Evolutionary conservation across 2,888 invertebrate genomes (phyloP), one percentile per base, ranked within the genome.

Genomic region (Cosmia trapezina): DNA sequence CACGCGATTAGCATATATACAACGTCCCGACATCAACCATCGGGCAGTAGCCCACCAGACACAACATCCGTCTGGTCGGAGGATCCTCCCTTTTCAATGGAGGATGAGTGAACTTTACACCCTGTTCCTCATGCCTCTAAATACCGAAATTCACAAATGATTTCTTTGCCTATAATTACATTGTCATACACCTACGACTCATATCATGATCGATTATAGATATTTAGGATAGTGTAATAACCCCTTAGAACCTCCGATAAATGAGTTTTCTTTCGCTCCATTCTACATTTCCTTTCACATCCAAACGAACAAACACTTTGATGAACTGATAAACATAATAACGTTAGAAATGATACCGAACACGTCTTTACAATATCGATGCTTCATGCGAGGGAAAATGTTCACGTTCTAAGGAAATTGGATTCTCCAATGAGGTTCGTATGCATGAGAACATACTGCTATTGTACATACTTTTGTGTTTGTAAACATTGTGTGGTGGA

Each of bases 381-480:
- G 87, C 85, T 83, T 84, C 84, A 83, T 86, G 84, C 88, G 86
- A 90, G 87, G 89, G 87, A 92, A 91, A 91, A 92, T 90, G 83
- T 88, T 91, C 92, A 91, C 91, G 91, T 90, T 84, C 88, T 81
- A 84, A 88, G 91, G 92, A 93, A 93, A 93, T 93, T 91, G 91
- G 90, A 91, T 93, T 93, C 90, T 89, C 87, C 87, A 87, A 88
- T 91, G 91, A 90, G 89, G 83, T 81, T 81, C 76, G 70, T 72
- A 76, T 83, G 76, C 74, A 84, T 75, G 80, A 63, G 75, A 43
- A 78, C 49, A 71, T 53, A 64, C 33, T 62, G 53, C 37, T 57
- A 41, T 57, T 70, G 71, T 69, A 60, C 9, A n/a, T 71, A 45
- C 41, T 61, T 74, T 41, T 62, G 64, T 65, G 63, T 69, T 65